phyloP scores from a whole-genome alignment of 2,797 vertebrate species.

The Muscicapa striata region DNA sequence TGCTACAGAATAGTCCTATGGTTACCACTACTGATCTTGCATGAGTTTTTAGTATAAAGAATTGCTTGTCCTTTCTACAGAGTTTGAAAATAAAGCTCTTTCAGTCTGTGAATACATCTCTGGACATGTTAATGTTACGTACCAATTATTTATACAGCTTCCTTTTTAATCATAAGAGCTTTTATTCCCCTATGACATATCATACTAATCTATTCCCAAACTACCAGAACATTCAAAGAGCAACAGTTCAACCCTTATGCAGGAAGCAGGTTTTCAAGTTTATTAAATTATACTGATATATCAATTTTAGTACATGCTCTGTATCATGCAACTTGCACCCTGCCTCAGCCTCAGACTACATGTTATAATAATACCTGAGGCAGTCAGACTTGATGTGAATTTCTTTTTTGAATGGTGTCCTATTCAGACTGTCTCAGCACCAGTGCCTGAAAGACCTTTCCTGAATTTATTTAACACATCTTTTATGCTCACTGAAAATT shows the following conservation, averaged over 20 bases:
- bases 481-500: background rate
- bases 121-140: background rate
- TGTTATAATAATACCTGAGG: background rate
- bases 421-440: background rate
- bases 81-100: slow-evolving; percentile 5
- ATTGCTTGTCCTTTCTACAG: background rate
- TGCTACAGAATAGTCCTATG: background rate
- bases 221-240: slow-evolving; percentile 10
- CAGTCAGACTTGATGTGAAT: background rate
- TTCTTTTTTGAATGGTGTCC: background rate
- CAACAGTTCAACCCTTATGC: background rate
- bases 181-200: background rate
- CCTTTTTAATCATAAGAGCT: slow-evolving; percentile 3
- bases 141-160: slow-evolving; percentile 17
- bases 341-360: background rate
- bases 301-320: background rate
- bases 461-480: background rate
- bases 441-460: background rate
- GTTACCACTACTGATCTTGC: background rate
- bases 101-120: background rate
- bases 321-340: background rate
- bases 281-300: slow-evolving; percentile 21
- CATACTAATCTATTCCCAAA: background rate
- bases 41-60: background rate
- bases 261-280: background rate